Percentiles rank a stretch among this genome's conserved stretches.
phyloP scores from a whole-genome alignment of 2,888 invertebrate genomes.

The Clanis bilineata region DNA sequence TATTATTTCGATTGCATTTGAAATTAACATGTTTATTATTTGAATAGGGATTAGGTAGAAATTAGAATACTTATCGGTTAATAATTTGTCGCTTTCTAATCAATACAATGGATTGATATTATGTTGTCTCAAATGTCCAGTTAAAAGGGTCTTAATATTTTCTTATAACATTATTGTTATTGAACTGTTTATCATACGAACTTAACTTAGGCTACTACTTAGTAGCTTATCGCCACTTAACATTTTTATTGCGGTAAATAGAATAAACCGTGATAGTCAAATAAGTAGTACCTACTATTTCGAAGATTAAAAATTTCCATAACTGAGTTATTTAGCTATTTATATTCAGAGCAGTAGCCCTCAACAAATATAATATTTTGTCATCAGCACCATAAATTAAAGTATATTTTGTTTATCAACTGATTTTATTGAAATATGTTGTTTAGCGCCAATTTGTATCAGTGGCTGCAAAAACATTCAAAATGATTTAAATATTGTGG shows the following conservation, averaged over 20 bases:
- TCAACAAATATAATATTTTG: no score
- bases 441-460: no score
- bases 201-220: not conserved
- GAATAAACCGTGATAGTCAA: not conserved
- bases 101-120: not conserved
- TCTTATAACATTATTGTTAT: not conserved
- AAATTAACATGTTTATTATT: slow-evolving; percentile 8
- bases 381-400: no score
- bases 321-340: not conserved
- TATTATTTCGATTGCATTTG: not conserved
- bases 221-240: not conserved
- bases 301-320: not conserved
- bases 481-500: no score
- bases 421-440: no score
- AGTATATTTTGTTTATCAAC: no score
- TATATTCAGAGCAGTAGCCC: not conserved
- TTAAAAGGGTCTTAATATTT: not conserved
- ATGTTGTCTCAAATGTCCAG: not conserved
- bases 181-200: not conserved
- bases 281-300: no score
- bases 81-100: slow-evolving; percentile 5
- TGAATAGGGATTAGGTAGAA: not conserved
- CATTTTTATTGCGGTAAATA: not conserved
- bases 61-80: not conserved
- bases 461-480: no score